A percentile compares a stretch with the other conserved stretches of the same genome.
Conservation (phyloP, 2,888 invertebrate genomes). For the Gortyna flavago region DNA sequence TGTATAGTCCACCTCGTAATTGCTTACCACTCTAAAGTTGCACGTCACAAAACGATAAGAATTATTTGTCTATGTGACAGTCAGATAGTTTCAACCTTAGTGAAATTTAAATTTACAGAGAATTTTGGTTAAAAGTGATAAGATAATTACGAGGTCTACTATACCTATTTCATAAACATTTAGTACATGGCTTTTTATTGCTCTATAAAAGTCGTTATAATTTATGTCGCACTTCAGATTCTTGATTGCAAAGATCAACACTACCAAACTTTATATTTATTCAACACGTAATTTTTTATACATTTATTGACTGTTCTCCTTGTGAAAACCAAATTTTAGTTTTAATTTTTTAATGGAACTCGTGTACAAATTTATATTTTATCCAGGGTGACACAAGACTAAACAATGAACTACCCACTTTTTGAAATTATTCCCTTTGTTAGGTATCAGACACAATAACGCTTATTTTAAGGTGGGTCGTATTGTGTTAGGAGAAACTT, state of each 20-base stretch:
- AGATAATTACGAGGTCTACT: background rate
- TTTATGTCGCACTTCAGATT: background rate
- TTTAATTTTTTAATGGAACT: background rate
- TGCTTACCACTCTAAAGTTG: background rate
- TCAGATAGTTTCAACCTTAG: background rate
- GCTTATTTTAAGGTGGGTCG: slow-evolving; percentile 1
- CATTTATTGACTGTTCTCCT: background rate
- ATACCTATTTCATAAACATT: background rate
- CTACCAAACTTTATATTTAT: background rate
- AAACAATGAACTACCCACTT: slow-evolving; percentile 6
- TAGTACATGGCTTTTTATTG: background rate
- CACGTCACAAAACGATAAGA: background rate
- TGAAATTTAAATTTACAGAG: background rate
- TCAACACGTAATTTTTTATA: background rate
- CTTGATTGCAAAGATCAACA: background rate
- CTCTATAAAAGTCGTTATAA: background rate
- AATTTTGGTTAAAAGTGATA: background rate
- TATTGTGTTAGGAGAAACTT: slow-evolving; percentile 10
- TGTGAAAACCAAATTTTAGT: background rate
- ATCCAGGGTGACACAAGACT: background rate
- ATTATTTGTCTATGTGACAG: background rate
- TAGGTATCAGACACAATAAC: slow-evolving; percentile 7
- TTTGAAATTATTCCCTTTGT: slow-evolving; percentile 22
- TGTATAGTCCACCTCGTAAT: background rate
- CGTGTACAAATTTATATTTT: background rate